A percentile compares a stretch with the other conserved stretches of the same genome.
These are phyloP conservation scores for Gnathonemus echidnorhynchus DNA, from an alignment of 2,113 vertebrate genomes.

Conservation along the genomic window DNA sequence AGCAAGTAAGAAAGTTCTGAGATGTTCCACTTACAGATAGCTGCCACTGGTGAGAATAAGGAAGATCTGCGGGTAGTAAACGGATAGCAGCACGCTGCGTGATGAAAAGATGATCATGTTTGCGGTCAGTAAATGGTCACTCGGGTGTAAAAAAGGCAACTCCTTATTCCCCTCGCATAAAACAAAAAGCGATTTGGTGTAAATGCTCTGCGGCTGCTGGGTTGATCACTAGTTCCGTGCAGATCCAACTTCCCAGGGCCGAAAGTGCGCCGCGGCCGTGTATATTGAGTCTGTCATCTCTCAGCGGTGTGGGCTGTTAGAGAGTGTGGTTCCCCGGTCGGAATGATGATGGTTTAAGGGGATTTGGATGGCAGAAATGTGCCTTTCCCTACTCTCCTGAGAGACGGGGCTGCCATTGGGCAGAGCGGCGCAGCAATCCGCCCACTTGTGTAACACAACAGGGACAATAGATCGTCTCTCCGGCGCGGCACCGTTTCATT, in stretches of 20 bases:
- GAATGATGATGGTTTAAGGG: constrained; percentile 76
- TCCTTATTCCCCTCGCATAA: constrained; percentile 49
- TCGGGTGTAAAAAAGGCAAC: constrained; percentile 36
- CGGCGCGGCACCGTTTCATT: constrained; percentile 49
- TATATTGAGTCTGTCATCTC: constrained; percentile 73
- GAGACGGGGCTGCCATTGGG: constrained; percentile 80
- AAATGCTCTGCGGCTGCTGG: constrained; percentile 43
- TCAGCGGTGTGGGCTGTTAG: constrained; percentile 69
- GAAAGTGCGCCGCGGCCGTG: constrained; percentile 57
- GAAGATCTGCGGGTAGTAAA: constrained; percentile 95
- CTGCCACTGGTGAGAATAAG: constrained; percentile 94
- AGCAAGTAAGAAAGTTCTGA: not conserved
- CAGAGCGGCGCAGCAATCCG: constrained; percentile 71
- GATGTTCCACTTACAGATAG: constrained; percentile 78
- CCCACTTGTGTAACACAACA: constrained; percentile 65
- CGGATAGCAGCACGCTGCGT: constrained; percentile 87
- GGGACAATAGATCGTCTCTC: constrained; percentile 71
- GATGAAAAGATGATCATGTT: constrained; percentile 91
- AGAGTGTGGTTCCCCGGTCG: constrained; percentile 62
- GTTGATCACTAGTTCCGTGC: constrained; percentile 56
- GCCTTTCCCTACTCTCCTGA: constrained; percentile 73
- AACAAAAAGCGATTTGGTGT: constrained; percentile 42
- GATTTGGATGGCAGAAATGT: constrained; percentile 75
- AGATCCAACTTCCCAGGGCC: constrained; percentile 66
- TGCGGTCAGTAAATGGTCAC: constrained; percentile 60